These are phyloP conservation scores for Tridacna gigas DNA, from an alignment of 2,888 invertebrate genomes.

Conservation along the genomic window DNA sequence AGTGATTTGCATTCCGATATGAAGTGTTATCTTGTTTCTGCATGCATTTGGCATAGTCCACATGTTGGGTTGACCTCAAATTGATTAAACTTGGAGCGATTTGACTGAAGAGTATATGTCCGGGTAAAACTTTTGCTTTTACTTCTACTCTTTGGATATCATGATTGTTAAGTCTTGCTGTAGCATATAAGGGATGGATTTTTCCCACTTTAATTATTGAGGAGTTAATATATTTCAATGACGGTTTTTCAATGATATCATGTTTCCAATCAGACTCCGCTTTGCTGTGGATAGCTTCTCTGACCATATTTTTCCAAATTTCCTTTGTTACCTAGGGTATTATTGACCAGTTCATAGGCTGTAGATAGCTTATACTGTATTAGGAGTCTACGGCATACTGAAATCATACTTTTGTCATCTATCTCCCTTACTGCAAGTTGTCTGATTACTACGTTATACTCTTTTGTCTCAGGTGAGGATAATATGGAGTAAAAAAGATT, in stretches of 20 bases:
- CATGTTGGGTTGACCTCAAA: background rate
- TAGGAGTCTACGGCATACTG: background rate
- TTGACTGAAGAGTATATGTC: background rate
- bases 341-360: background rate
- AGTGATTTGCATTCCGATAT: background rate
- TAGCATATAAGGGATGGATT: background rate
- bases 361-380: background rate
- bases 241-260: background rate
- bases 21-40: background rate
- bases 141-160: background rate
- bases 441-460: background rate
- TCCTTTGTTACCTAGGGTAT: background rate
- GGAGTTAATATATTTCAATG: background rate
- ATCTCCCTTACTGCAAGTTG: background rate
- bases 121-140: background rate
- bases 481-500: background rate
- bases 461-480: background rate
- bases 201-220: background rate
- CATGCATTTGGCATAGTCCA: background rate
- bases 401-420: background rate
- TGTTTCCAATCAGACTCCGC: background rate
- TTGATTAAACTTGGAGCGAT: background rate
- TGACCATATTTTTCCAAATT: background rate
- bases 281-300: background rate
- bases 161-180: background rate